Evolutionary conservation across 2,113 vertebrate species (phyloP), one percentile per base, ranked within the genome.

Genomic region (Paedocypris sp.): DNA sequence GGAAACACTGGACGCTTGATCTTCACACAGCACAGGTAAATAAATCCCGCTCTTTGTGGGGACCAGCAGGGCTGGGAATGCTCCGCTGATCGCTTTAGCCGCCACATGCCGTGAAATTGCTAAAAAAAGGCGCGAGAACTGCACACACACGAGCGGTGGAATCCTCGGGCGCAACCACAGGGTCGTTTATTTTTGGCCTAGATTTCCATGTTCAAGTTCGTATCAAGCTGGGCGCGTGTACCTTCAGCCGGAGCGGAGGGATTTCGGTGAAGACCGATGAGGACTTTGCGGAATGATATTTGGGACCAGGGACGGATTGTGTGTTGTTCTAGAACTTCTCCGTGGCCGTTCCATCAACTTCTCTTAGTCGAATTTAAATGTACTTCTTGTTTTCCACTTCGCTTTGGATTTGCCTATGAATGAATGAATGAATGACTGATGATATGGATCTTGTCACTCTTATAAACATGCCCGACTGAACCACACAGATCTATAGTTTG

Each of bases 181-280:
- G 45, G 53, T 52, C 26, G 13, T 60, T 63, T 74, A 71, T 68
- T 71, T 69, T 66, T 32, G 69, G 66, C 60, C 29, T 20, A 26
- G 26, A 32, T 61, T 54, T 45, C 48, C 13, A 19, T 42, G 5
- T 9, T 32, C 33, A 52, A 57, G 51, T 50, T 66, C 46, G 51
- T 11, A 15, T 5, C 23, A 64, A 36, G 60, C 6, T 12, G 15
- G n/a, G 25, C 35, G 13, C 43, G 13, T 13, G 18, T 52, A n/a
- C 20, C 16, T 15, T 15, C 9, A 51, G 6, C n/a, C 15, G 3
- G 10, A 5, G 20, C 2, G 2, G 5, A 2, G 19, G 3, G 22
- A 6, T 7, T 15, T 33, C 6, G n/a, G n/a, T 22, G 9, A 16
- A 38, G 9, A 15, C 5, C 7, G 41, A 22, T 43, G 23, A 23